phyloP scores from a whole-genome alignment of 2,888 invertebrate species.

The Colletes collaris region DNA sequence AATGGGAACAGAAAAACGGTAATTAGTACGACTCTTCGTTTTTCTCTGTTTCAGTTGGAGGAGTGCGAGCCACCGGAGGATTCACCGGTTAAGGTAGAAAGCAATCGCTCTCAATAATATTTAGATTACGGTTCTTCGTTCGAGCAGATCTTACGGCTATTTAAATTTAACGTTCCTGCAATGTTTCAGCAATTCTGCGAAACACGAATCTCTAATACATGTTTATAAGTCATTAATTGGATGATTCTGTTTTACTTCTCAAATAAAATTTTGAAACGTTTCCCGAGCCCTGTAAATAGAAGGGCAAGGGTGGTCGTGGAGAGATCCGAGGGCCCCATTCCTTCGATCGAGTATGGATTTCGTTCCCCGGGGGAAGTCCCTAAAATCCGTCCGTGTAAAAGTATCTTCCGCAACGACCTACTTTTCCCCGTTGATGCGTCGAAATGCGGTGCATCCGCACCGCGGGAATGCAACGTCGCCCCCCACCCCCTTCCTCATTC shows the following conservation, averaged over 20 bases:
- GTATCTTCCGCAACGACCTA: conserved; percentile 36
- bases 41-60: conserved; percentile 66
- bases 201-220: too few relatives aligned
- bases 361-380: neutral
- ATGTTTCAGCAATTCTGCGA: too few relatives aligned
- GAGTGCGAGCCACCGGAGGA: conserved; percentile 59
- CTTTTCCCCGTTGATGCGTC: conserved; percentile 32
- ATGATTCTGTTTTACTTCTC: neutral
- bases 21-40: neutral
- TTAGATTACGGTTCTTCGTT: neutral
- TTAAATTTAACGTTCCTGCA: too few relatives aligned
- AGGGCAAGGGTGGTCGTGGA: too few relatives aligned
- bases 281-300: too few relatives aligned
- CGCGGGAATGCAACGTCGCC: conserved; percentile 15
- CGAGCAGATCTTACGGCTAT: neutral
- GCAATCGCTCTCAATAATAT: neutral
- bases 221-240: neutral
- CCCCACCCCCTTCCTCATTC: neutral
- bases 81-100: conserved; percentile 66
- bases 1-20: too few relatives aligned
- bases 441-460: conserved; percentile 36
- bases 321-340: neutral
- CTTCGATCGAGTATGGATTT: conserved; percentile 20
- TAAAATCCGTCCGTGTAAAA: conserved; percentile 21
- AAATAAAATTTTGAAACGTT: too few relatives aligned